Evolutionary conservation across 2,113 vertebrate genomes (phyloP), one percentile per base, ranked within the genome.

Genomic region (Pampusana beccarii): DNA sequence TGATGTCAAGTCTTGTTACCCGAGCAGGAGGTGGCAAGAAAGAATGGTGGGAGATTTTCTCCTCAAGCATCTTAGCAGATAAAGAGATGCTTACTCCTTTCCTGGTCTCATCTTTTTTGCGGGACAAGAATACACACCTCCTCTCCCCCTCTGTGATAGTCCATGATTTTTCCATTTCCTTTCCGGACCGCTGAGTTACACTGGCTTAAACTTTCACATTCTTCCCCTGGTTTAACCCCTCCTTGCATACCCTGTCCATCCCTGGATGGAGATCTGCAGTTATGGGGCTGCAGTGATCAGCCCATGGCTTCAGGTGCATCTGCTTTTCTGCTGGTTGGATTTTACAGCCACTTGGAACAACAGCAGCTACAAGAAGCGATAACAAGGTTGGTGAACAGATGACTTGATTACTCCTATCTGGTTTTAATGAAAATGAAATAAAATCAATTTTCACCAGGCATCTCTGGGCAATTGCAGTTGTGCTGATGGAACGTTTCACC

Each of bases 381-480:
- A 88, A 83, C 51, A 29, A 90, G 75, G 69, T n/a, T 89, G 69
- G 61, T 1, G 8, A 94, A 65, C 56, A 78, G 72, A 56, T 95
- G 57, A 93, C 75, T 86, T 0, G 0, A 80, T 94, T 80, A 80
- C 31, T n/a, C 25, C 60, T 42, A 28, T 93, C 69, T 90, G 38
- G 31, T 93, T 94, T 93, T 92, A 93, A 89, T 80, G 86, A 34
- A 86, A 78, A 4, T 2, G 6, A 81, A 94, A 92, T 81, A 75
- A 89, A 93, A 92, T 92, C 11, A 20, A 3, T 94, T 91, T 91
- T 93, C 53, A 38, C 69, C 9, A 3, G 13, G 28, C 57, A 33
- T 91, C 57, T 81, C 77, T 81, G 51, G 38, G 51, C 82, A 83
- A 14, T 77, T 88, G 67, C 53, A 79, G 0, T 25, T 26, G 57